Conservation (phyloP, 35 echinoderm and acorn worm species). For the Ophiothrix spiculata region DNA sequence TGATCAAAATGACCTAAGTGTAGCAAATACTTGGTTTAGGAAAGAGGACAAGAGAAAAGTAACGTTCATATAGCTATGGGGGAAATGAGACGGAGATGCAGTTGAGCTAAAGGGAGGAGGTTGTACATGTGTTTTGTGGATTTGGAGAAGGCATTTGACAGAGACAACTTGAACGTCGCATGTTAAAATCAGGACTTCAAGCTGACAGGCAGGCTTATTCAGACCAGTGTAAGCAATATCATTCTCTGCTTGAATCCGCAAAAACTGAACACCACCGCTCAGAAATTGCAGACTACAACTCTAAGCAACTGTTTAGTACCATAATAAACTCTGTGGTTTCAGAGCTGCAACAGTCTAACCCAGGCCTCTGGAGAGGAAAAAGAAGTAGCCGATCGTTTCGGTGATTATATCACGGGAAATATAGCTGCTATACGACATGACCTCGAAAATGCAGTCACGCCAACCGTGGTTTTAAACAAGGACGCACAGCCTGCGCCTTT, state of each 20-base stretch:
- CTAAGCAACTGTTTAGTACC: conserved; percentile 28
- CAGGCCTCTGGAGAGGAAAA: background rate
- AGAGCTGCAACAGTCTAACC: background rate
- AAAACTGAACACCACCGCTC: background rate
- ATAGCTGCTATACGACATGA: background rate
- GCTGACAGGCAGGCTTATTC: conserved; percentile 28
- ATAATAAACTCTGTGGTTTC: background rate
- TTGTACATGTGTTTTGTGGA: no score
- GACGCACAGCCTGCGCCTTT: background rate
- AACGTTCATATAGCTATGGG: no score
- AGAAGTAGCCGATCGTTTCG: background rate
- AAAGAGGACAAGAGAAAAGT: no score
- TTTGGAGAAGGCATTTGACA: no score
- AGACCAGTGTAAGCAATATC: conserved; percentile 26
- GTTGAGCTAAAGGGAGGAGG: no score
- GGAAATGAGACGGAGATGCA: no score
- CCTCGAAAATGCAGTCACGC: background rate
- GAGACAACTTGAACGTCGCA: conserved; percentile 2
- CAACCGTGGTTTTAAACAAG: background rate
- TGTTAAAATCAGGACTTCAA: conserved; percentile 29
- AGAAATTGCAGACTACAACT: conserved; percentile 28
- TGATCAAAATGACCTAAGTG: no score
- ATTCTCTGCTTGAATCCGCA: background rate
- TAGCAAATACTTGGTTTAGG: no score
- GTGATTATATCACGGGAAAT: background rate